A percentile compares a stretch with the other conserved stretches of the same genome.
Evolutionary conservation across 2,888 invertebrate genomes (phyloP).

Genomic region (Patella depressa): DNA sequence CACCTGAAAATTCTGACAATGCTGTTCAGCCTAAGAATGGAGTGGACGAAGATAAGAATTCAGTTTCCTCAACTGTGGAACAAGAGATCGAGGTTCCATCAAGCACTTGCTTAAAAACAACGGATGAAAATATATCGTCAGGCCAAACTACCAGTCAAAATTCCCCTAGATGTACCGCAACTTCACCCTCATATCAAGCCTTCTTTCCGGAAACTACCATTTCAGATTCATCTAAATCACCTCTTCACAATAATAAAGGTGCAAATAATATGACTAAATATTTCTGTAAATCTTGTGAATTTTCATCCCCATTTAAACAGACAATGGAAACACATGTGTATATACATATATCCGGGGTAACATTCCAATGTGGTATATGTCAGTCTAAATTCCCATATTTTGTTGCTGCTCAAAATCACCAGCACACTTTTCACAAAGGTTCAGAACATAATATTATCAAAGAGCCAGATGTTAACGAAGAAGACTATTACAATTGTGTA

Average conservation of each 20-base stretch:
- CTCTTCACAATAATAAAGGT: neutral
- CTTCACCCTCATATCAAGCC: neutral
- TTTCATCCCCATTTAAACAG: conserved; percentile 33
- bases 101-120: no score
- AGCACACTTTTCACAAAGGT: conserved; percentile 38
- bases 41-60: neutral
- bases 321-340: conserved; percentile 47
- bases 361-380: conserved; percentile 46
- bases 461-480: conserved; percentile 40
- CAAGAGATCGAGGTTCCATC: no score
- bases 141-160: neutral
- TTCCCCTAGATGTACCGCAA: neutral
- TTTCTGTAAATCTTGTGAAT: conserved; percentile 43
- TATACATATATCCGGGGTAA: conserved; percentile 44
- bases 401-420: conserved; percentile 41
- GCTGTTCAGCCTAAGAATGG: neutral
- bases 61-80: neutral
- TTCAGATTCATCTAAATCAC: neutral
- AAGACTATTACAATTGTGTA: conserved; percentile 30
- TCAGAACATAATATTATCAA: conserved; percentile 42
- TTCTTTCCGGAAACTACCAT: neutral
- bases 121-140: neutral
- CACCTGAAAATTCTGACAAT: neutral
- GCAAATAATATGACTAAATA: conserved; percentile 14
- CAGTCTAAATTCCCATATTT: conserved; percentile 39